A percentile compares a stretch with the other conserved stretches of the same genome.
phyloP scores from a whole-genome alignment of 2,888 invertebrate species.

The Rhabditophanes sp. region DNA sequence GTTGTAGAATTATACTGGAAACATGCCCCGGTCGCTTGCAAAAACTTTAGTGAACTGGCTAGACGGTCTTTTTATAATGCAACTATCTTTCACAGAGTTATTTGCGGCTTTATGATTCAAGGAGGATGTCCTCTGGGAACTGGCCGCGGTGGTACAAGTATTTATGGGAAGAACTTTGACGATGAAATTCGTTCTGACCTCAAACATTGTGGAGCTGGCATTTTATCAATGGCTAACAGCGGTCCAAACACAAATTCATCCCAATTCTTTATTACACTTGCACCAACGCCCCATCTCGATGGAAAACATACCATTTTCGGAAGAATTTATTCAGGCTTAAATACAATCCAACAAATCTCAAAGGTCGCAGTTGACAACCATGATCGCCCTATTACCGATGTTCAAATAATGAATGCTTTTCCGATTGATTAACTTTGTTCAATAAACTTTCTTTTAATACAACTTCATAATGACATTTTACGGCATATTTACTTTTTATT shows the following conservation, averaged over 20 bases:
- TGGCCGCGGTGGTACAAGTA: slow-evolving; percentile 84
- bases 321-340: slow-evolving; percentile 36
- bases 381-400: slow-evolving; percentile 73
- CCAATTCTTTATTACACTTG: slow-evolving; percentile 91
- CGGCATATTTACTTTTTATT: no score
- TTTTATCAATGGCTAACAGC: slow-evolving; percentile 76
- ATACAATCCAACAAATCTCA: slow-evolving; percentile 67
- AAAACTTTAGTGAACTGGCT: slow-evolving; percentile 81
- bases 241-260: slow-evolving; percentile 80
- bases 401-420: slow-evolving; percentile 47
- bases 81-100: slow-evolving; percentile 85
- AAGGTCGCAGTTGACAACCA: slow-evolving; percentile 78
- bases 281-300: slow-evolving; percentile 91
- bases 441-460: no score
- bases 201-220: slow-evolving; percentile 78
- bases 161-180: slow-evolving; percentile 81
- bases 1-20: slow-evolving; percentile 89
- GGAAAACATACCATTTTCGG: slow-evolving; percentile 91
- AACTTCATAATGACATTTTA: no score
- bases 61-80: slow-evolving; percentile 63
- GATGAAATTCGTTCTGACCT: slow-evolving; percentile 85
- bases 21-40: slow-evolving; percentile 87
- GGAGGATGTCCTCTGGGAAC: slow-evolving; percentile 89
- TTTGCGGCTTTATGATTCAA: slow-evolving; percentile 56
- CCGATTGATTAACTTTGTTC: slow-evolving; percentile 23